phyloP scores from a whole-genome alignment of 2,888 invertebrate genomes.

The Spodoptera exigua region DNA sequence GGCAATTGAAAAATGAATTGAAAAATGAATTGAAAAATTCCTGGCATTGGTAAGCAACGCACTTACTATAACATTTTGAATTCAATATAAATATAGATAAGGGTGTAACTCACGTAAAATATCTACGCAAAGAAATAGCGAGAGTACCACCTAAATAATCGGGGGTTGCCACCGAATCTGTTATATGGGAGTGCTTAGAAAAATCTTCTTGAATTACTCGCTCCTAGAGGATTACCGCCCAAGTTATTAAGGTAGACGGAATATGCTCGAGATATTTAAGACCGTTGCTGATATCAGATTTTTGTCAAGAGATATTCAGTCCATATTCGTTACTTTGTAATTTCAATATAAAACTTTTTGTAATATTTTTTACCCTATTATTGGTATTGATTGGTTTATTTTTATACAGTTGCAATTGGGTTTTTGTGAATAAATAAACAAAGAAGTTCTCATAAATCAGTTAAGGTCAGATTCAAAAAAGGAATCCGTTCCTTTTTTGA shows the following conservation, averaged over 20 bases:
- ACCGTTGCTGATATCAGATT: slow-evolving; percentile 8
- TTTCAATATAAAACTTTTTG: background rate
- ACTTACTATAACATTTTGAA: too few relatives aligned
- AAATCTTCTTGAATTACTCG: slow-evolving; percentile 28
- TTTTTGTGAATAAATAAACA: too few relatives aligned
- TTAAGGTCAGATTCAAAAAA: too few relatives aligned
- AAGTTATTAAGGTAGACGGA: slow-evolving; percentile 44
- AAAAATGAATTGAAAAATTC: too few relatives aligned
- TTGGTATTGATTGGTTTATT: too few relatives aligned
- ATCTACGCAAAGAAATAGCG: background rate
- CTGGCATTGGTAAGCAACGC: too few relatives aligned
- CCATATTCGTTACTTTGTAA: background rate
- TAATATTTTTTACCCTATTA: background rate
- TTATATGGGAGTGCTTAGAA: slow-evolving; percentile 35
- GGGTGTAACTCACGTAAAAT: slow-evolving; percentile 10
- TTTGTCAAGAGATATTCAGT: slow-evolving; percentile 14
- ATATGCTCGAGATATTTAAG: slow-evolving; percentile 37
- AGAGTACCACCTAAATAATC: slow-evolving; percentile 13
- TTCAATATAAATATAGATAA: background rate
- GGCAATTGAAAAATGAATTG: too few relatives aligned
- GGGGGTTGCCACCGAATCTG: slow-evolving; percentile 32
- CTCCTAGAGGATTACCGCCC: slow-evolving; percentile 24
- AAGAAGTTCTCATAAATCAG: too few relatives aligned
- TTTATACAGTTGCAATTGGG: too few relatives aligned
- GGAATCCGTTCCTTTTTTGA: too few relatives aligned